Conservation (phyloP, 2,888 invertebrate species). For the Nomada flava region DNA sequence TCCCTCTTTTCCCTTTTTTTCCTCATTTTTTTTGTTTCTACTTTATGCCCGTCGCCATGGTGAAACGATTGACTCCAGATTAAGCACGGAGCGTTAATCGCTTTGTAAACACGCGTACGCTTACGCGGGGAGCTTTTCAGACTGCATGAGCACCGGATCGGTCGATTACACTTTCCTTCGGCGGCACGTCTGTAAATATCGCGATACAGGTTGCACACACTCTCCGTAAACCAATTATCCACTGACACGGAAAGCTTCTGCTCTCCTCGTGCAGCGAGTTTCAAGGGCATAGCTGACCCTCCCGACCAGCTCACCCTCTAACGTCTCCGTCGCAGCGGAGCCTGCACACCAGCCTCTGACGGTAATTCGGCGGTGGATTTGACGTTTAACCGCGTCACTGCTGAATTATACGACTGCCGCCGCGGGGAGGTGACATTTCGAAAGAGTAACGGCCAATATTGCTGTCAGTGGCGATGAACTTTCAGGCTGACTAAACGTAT, state of each 20-base stretch:
- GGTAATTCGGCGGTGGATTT: slow-evolving; percentile 45
- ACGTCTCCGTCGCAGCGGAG: slow-evolving; percentile 45
- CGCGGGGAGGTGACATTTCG: slow-evolving; percentile 54
- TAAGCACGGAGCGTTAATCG: slow-evolving; percentile 31
- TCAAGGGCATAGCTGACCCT: slow-evolving; percentile 67
- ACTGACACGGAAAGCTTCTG: slow-evolving; percentile 68
- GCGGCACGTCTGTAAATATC: slow-evolving; percentile 60
- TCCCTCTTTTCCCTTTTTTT: no score
- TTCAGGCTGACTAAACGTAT: not conserved
- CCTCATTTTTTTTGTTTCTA: not conserved
- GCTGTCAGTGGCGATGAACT: slow-evolving; percentile 26
- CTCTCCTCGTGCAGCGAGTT: slow-evolving; percentile 64
- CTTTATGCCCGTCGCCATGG: not conserved
- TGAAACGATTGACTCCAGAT: not conserved
- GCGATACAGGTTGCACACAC: slow-evolving; percentile 57
- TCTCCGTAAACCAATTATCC: slow-evolving; percentile 68
- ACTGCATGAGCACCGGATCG: slow-evolving; percentile 69
- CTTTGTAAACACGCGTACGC: slow-evolving; percentile 48
- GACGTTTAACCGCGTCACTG: slow-evolving; percentile 41
- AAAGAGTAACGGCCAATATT: slow-evolving; percentile 38
- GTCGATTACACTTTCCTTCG: slow-evolving; percentile 71
- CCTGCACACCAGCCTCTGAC: slow-evolving; percentile 24
- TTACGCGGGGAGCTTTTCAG: slow-evolving; percentile 50
- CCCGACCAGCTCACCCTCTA: slow-evolving; percentile 40
- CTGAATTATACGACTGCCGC: slow-evolving; percentile 30